Conservation (phyloP, 2,888 invertebrate species). For the Tetranychus piercei region DNA sequence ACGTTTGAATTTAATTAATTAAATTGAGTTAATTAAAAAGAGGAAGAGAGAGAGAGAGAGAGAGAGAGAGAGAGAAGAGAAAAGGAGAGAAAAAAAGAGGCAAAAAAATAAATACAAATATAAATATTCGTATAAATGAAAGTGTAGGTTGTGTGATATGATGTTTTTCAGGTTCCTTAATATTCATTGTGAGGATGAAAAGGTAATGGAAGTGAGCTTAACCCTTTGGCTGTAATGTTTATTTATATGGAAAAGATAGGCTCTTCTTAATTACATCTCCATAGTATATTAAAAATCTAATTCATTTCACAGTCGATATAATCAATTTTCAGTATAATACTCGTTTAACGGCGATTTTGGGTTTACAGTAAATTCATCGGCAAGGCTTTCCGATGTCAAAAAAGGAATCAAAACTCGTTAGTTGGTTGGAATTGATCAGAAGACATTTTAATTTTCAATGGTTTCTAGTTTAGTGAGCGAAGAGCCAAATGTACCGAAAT, state of each 20-base stretch:
- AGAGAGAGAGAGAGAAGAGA: neutral
- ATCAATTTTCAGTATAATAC: too few relatives aligned
- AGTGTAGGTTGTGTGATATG: neutral
- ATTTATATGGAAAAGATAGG: neutral
- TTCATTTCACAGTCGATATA: too few relatives aligned
- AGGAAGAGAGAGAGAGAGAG: neutral
- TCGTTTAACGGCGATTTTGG: too few relatives aligned
- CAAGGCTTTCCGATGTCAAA: too few relatives aligned
- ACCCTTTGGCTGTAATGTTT: neutral
- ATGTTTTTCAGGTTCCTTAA: neutral
- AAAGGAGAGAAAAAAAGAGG: neutral
- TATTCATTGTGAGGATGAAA: neutral
- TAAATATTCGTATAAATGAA: neutral
- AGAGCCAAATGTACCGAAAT: too few relatives aligned
- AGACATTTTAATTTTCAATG: too few relatives aligned
- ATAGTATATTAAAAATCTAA: too few relatives aligned
- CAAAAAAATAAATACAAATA: neutral
- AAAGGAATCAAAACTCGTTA: too few relatives aligned
- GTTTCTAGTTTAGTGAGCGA: too few relatives aligned
- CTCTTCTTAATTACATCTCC: too few relatives aligned
- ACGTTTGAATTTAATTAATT: neutral
- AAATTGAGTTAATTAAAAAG: constrained; percentile 1
- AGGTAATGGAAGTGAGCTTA: neutral
- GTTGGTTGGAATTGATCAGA: too few relatives aligned
- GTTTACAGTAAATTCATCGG: too few relatives aligned